A percentile compares a stretch with the other conserved stretches of the same genome.
phyloP scores from a whole-genome alignment of 2,113 vertebrate genomes.

The Tetrao urogallus region DNA sequence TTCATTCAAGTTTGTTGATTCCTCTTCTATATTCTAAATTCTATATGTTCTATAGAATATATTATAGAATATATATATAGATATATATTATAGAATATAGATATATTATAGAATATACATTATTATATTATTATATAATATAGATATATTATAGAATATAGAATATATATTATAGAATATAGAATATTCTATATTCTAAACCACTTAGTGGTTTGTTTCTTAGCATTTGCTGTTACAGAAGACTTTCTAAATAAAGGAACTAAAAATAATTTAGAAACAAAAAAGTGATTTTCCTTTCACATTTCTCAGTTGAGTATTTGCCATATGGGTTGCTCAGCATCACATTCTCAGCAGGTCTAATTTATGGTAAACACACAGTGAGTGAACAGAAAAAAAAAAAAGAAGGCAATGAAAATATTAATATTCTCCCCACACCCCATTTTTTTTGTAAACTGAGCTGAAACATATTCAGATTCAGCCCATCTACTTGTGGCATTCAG shows the following conservation, averaged over 20 bases:
- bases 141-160: too few relatives aligned
- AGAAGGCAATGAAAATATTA: constrained; percentile 16
- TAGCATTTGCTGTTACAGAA: constrained; percentile 38
- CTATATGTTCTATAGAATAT: background rate
- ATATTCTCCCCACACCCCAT: background rate
- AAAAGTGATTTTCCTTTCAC: constrained; percentile 69
- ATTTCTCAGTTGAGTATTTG: constrained; percentile 71
- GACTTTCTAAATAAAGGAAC: constrained; percentile 48
- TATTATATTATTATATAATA: background rate
- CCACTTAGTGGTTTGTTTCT: constrained; percentile 9
- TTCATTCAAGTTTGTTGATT: background rate
- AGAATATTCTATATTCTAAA: background rate
- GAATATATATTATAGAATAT: background rate
- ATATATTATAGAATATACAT: background rate
- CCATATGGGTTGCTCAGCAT: constrained; percentile 81
- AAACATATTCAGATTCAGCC: background rate
- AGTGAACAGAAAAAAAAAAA: constrained; percentile 39
- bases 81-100: background rate
- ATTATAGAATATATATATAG: too few relatives aligned
- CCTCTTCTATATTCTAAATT: background rate
- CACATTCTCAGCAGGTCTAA: constrained; percentile 78
- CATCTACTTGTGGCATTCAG: background rate
- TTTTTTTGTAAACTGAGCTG: background rate
- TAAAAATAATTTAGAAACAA: constrained; percentile 68
- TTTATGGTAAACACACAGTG: constrained; percentile 78